Percentiles rank a stretch among this genome's conserved stretches.
Conservation (phyloP, 2,113 vertebrate species). For the Nothocercus nigrocapillus region DNA sequence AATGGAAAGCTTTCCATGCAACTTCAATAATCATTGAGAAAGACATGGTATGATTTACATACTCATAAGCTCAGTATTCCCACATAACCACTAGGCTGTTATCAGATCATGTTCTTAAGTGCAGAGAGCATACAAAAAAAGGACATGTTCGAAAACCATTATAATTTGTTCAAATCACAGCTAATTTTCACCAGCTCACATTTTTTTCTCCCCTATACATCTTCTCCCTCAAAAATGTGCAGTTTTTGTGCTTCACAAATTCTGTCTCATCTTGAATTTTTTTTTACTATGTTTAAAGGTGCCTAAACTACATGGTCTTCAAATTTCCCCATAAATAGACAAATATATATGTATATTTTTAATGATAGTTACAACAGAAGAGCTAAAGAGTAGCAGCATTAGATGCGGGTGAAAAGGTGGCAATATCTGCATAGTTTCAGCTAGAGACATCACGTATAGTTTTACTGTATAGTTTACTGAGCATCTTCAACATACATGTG, state of each 20-base stretch:
- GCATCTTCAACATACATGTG: accelerated
- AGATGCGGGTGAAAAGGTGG: background rate
- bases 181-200: slow-evolving; percentile 43
- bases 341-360: background rate
- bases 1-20: background rate
- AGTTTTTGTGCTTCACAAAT: slow-evolving; percentile 7
- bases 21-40: slow-evolving; percentile 12
- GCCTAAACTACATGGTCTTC: background rate
- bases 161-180: slow-evolving; percentile 24
- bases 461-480: background rate
- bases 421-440: background rate
- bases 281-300: background rate
- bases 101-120: slow-evolving; percentile 26
- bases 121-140: background rate
- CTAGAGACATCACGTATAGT: background rate
- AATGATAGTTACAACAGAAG: background rate
- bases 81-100: slow-evolving; percentile 24
- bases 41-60: slow-evolving; percentile 21
- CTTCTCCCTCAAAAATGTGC: background rate
- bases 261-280: background rate
- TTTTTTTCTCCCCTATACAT: background rate
- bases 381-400: background rate
- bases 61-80: slow-evolving; percentile 20
- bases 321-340: background rate
- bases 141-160: background rate